phyloP scores from a whole-genome alignment of 1,140 invertebrate species.

The Drosophila takahashii region DNA sequence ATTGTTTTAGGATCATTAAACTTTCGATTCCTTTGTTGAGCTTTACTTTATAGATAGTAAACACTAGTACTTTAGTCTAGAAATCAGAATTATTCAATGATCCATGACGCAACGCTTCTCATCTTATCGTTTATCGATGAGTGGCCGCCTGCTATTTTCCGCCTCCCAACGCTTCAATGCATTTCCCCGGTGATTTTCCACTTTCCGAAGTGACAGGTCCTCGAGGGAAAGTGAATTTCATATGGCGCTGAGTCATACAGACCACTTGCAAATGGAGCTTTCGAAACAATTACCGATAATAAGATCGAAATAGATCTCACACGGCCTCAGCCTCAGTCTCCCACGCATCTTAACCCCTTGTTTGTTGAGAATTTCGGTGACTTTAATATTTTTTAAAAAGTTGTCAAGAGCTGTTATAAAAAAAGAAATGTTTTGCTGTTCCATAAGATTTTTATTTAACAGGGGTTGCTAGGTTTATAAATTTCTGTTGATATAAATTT shows the following conservation, averaged over 20 bases:
- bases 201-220: constrained; percentile 1
- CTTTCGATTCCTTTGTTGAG: neutral
- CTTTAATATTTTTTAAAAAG: neutral
- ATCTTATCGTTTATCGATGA: constrained; percentile 10
- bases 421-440: neutral
- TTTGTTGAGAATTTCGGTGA: too few relatives aligned
- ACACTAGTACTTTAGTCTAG: neutral
- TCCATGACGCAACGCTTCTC: neutral
- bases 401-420: too few relatives aligned
- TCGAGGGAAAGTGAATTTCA: constrained; percentile 16
- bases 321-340: neutral
- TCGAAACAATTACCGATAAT: neutral
- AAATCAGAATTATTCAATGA: neutral
- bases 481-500: neutral
- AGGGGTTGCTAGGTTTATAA: too few relatives aligned
- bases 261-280: neutral
- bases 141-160: neutral
- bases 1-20: neutral
- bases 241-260: neutral
- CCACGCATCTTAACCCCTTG: constrained; percentile 18
- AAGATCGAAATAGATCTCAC: neutral
- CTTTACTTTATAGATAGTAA: neutral
- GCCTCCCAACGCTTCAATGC: constrained; percentile 4
- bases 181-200: constrained; percentile 8
- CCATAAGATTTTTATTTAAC: too few relatives aligned